These are phyloP conservation scores for cattle (Bos taurus) DNA, from an alignment of 2,113 vertebrate genomes.

Conservation along the genomic window ARS-UCD2.0 NC_037331.1:61020501-61021000, in stretches of 20 bases:
- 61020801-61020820: background rate
- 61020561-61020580: background rate
- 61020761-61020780: fast-evolving
- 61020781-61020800: background rate
- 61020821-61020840: background rate
- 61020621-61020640: background rate
- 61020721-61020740: fast-evolving
- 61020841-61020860: background rate
- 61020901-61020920: background rate
- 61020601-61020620: background rate
- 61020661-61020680: background rate
- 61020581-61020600: background rate
- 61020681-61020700: background rate
- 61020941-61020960: background rate
- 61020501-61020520: background rate
- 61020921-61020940: background rate
- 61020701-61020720: fast-evolving
- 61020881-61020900: background rate
- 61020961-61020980: background rate
- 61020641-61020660: background rate
- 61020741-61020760: background rate
- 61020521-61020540: background rate
- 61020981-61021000: background rate
- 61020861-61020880: background rate
- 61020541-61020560: background rate